These are phyloP conservation scores for Cairina moschata DNA, from an alignment of 2,113 vertebrate species.

Conservation along the genomic window DNA sequence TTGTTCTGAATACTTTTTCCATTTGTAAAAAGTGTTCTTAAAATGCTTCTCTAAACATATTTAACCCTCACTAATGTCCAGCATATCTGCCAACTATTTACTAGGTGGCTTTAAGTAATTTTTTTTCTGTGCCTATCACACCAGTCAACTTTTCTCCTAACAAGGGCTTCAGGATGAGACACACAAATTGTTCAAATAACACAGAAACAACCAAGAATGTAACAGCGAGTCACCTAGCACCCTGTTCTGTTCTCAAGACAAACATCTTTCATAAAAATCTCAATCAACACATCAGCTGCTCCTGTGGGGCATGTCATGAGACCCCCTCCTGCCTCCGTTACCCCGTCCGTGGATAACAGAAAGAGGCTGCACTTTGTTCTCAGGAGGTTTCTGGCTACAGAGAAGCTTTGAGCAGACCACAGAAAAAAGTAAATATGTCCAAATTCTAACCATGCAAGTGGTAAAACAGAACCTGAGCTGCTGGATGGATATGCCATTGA, in stretches of 20 bases:
- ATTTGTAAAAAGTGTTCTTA: neutral
- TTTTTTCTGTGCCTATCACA: neutral
- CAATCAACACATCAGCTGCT: neutral
- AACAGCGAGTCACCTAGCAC: neutral
- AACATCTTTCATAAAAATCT: neutral
- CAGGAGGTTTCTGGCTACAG: accelerated
- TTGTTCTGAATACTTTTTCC: neutral
- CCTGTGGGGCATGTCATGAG: neutral
- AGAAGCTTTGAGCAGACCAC: neutral
- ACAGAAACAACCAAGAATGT: neutral
- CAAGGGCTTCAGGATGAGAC: neutral
- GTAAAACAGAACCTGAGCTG: neutral
- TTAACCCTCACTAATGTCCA: neutral
- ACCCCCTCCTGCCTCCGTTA: neutral
- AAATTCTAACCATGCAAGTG: neutral
- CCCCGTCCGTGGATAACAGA: accelerated
- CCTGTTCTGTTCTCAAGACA: neutral
- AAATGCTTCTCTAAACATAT: neutral
- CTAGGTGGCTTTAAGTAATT: neutral
- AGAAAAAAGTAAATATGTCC: neutral
- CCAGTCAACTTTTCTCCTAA: neutral
- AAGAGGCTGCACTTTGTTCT: neutral
- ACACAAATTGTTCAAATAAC: neutral
- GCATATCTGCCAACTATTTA: neutral
- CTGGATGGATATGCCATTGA: neutral